phyloP scores from a whole-genome alignment of 30 jellyfish, hydroid and myxozoan species.

The Chironex yamaguchii region DNA sequence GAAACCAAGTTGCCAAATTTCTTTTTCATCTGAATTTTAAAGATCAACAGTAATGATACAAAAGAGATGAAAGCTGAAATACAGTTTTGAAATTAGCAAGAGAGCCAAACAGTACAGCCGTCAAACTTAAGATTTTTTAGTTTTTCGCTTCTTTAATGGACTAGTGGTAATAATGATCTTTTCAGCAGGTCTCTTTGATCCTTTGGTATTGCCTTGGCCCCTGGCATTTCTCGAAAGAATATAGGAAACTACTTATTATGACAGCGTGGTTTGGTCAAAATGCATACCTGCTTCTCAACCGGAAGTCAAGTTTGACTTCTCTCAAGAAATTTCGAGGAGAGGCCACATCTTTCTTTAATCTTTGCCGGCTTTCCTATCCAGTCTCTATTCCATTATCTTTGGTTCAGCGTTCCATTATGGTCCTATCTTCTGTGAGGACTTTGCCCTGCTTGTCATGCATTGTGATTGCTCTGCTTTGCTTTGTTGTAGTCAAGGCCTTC shows the following conservation, averaged over 20 bases:
- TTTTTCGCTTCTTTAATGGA: conserved; percentile 36
- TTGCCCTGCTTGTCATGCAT: too few relatives aligned
- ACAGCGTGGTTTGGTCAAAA: conserved; percentile 56
- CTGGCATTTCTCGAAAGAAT: conserved; percentile 50
- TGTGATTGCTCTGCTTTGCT: too few relatives aligned
- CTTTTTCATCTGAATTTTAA: too few relatives aligned
- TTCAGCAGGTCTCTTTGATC: conserved; percentile 54
- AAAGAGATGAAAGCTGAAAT: too few relatives aligned
- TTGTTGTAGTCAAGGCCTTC: too few relatives aligned
- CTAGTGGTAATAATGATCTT: conserved; percentile 43
- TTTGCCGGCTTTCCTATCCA: conserved; percentile 6
- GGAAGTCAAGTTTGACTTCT: conserved; percentile 56
- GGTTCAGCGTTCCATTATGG: too few relatives aligned
- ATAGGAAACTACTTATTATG: not conserved
- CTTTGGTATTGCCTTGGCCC: conserved; percentile 48
- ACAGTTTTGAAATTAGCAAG: too few relatives aligned
- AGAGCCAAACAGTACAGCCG: too few relatives aligned
- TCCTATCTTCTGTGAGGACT: too few relatives aligned
- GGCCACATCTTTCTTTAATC: conserved; percentile 18
- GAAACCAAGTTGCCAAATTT: too few relatives aligned
- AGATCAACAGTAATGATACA: too few relatives aligned
- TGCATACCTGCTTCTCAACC: conserved; percentile 25
- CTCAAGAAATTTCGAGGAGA: conserved; percentile 25
- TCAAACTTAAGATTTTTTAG: conserved; percentile 23
- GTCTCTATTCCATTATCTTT: too few relatives aligned